phyloP scores from a whole-genome alignment of 1,140 invertebrate genomes.

The Drosophila orosa region DNA sequence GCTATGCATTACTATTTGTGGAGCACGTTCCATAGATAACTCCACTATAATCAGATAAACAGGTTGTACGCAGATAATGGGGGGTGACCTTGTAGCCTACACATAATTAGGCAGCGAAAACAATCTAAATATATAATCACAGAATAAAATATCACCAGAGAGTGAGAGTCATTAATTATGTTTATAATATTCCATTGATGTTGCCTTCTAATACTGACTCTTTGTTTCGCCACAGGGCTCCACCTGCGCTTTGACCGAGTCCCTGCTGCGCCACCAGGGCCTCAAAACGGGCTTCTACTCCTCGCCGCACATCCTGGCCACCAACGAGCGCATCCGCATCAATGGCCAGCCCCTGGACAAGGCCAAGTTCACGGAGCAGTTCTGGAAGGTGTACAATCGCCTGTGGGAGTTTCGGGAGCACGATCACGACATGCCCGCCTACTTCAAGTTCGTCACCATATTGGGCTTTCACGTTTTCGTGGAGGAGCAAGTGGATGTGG shows the following conservation, averaged over 20 bases:
- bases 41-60: slow-evolving; percentile 23
- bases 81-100: neutral
- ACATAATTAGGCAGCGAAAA: neutral
- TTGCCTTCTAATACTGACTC: neutral
- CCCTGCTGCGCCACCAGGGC: slow-evolving; percentile 93
- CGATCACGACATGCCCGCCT: slow-evolving; percentile 93
- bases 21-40: slow-evolving; percentile 26
- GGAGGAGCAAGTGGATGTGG: slow-evolving; percentile 94
- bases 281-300: slow-evolving; percentile 97
- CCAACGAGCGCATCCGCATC: slow-evolving; percentile 96
- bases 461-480: slow-evolving; percentile 96
- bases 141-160: neutral
- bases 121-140: slow-evolving; percentile 2
- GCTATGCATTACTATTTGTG: slow-evolving; percentile 1
- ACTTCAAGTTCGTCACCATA: slow-evolving; percentile 97
- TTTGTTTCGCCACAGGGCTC: slow-evolving; percentile 87
- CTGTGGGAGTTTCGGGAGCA: slow-evolving; percentile 86
- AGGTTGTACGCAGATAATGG: slow-evolving; percentile 4
- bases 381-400: slow-evolving; percentile 92
- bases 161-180: neutral
- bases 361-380: slow-evolving; percentile 91
- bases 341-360: slow-evolving; percentile 92
- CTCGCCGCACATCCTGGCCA: slow-evolving; percentile 97
- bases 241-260: slow-evolving; percentile 96
- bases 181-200: neutral